Evolutionary conservation across 2,888 invertebrate genomes (phyloP).

Genomic region (Cotesia congregata): DNA sequence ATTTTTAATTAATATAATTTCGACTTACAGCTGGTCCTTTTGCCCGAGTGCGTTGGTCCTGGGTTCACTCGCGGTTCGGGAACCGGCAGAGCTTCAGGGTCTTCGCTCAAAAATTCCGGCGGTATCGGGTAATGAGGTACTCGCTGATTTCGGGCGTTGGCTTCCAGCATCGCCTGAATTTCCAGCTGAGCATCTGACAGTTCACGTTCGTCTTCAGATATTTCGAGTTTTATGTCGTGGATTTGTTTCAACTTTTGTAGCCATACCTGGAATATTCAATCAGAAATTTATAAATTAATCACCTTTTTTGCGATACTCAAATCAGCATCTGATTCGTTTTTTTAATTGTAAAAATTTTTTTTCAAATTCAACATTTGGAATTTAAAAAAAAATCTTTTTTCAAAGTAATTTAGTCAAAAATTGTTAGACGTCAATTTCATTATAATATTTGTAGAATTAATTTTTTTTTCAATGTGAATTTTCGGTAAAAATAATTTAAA

Average conservation of each 20-base stretch:
- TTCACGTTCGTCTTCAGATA: slow-evolving; percentile 58
- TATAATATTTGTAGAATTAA: too few species aligned
- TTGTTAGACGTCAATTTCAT: too few species aligned
- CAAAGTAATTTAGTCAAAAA: too few species aligned
- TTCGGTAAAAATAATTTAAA: too few species aligned
- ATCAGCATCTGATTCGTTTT: too few species aligned
- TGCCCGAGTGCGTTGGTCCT: slow-evolving; percentile 55
- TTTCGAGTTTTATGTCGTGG: slow-evolving; percentile 55
- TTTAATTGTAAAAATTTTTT: too few species aligned
- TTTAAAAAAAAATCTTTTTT: too few species aligned
- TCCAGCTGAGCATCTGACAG: slow-evolving; percentile 58
- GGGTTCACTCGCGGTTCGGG: slow-evolving; percentile 59
- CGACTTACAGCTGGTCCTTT: slow-evolving; percentile 62
- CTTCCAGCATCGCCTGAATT: slow-evolving; percentile 58
- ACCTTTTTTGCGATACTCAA: too few species aligned
- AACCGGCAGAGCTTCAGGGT: slow-evolving; percentile 58
- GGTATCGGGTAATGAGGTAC: slow-evolving; percentile 39
- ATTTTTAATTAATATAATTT: slow-evolving; percentile 37
- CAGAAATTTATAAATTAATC: too few species aligned
- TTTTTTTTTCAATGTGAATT: too few species aligned
- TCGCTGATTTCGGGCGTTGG: slow-evolving; percentile 51
- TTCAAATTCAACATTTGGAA: too few species aligned
- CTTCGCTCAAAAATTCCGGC: slow-evolving; percentile 53
- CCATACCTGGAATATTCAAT: slow-evolving; percentile 43
- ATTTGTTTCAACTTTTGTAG: slow-evolving; percentile 58